Percentiles rank a stretch among this genome's conserved stretches.
phyloP scores from a whole-genome alignment of 2,797 vertebrate species.

The Labeo calbasu region DNA sequence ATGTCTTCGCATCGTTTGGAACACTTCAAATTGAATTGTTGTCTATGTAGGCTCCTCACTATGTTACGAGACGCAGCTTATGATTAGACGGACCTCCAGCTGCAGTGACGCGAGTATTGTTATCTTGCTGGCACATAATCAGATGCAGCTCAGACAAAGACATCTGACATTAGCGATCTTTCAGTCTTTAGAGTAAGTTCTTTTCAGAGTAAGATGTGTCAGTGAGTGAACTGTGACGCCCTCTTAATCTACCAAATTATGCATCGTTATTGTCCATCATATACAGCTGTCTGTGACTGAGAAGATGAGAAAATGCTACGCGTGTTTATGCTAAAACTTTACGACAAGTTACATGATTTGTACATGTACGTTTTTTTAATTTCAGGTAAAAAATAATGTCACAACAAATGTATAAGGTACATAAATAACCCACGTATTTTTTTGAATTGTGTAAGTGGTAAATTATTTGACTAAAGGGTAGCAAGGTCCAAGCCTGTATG shows the following conservation, averaged over 20 bases:
- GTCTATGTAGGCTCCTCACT: not conserved
- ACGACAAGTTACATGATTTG: no score
- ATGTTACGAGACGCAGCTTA: not conserved
- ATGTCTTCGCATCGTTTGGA: not conserved
- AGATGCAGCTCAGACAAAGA: constrained; percentile 21
- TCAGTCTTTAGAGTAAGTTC: no score
- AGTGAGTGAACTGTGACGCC: not conserved
- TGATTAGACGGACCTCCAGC: not conserved
- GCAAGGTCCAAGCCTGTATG: not conserved
- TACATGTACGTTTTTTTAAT: not conserved
- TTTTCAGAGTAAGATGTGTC: not conserved
- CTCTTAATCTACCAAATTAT: not conserved
- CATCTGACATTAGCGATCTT: constrained; percentile 14
- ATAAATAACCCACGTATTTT: not conserved
- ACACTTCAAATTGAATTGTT: not conserved
- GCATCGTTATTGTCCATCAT: not conserved
- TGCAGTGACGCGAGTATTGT: constrained; percentile 16
- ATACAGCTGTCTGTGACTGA: not conserved
- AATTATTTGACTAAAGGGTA: not conserved
- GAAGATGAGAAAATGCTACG: not conserved
- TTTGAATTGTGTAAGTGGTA: not conserved
- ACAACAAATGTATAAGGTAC: no score
- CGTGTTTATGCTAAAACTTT: not conserved
- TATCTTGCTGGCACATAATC: constrained; percentile 10
- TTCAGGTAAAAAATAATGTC: not conserved